Base-by-base conservation (phyloP, 2,797 vertebrate genomes). In the Myotis vivesi region DNA sequence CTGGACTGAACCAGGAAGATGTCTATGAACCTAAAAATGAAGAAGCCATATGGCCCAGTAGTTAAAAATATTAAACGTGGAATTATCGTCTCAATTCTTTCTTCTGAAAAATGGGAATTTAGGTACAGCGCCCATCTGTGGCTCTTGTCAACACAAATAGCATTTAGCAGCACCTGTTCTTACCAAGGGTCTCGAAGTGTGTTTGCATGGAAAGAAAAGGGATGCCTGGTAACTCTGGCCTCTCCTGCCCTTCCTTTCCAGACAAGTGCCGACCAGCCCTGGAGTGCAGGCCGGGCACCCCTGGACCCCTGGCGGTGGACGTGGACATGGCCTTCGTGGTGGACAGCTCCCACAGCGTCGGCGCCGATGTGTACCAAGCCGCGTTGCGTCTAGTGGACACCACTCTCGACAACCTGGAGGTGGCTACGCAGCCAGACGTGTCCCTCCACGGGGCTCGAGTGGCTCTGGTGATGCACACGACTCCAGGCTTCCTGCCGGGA, bases 321-420 rank as follows among this genome's bases (percentile, higher is more conserved):
- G 16, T 98, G 97, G 99, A 99, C 97, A 95, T 99, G 81, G 98
- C 97, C 2, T 95, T 99, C 73, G 73, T 99, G 88, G 84, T 99
- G 92, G 99, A 99, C 59, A 94, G 99, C 75, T 99, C 99, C 92
- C 94, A 30, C 36, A 97, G 98, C 57, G 62, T 99, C 12, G 97
- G 97, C 81, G 90, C 97, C 0, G 98, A 99, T 1, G 94, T 98
- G 53, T 99, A 98, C 96, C 71, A 95, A 0, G 98, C 97, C 2
- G 95, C 97, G 25, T 98, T 98, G 97, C 94, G 98, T 94, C 98
- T 99, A 38, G 96, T 99, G 94, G 98, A 97, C 11, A 97, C 97
- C 0, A 96, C 98, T 95, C 91, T 99, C 10, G 98, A 99, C 28
- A 97, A 99, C 92, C 97, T 99, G 84, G 98, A 96, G 0, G 15